Percentiles rank a stretch among this genome's conserved stretches.
Evolutionary conservation across 2,888 invertebrate species (phyloP).

Genomic region (Rhimphoctona megacephalus): DNA sequence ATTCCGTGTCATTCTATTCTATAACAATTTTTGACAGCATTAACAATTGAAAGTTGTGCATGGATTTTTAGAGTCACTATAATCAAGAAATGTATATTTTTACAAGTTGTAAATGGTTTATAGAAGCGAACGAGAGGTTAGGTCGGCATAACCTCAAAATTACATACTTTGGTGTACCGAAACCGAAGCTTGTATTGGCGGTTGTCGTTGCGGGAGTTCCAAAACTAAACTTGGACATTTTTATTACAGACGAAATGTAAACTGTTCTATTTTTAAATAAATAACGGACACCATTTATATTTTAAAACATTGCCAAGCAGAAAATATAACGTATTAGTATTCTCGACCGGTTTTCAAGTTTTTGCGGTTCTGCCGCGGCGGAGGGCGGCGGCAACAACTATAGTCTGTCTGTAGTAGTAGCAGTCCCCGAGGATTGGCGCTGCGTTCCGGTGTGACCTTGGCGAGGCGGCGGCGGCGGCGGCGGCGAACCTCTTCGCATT

Average conservation of each 20-base stretch:
- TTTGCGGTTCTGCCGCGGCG: conserved; percentile 38
- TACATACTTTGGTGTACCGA: conserved; percentile 78
- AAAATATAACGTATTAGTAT: background rate
- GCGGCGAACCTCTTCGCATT: no score
- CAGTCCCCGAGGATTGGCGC: background rate
- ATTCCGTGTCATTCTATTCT: no score
- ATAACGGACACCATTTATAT: conserved; percentile 1
- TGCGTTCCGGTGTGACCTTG: background rate
- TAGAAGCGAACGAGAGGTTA: conserved; percentile 54
- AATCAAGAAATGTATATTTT: background rate
- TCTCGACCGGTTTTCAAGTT: conserved; percentile 35
- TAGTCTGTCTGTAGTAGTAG: background rate
- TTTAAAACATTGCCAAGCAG: conserved; percentile 37
- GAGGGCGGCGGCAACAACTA: background rate
- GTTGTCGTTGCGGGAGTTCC: conserved; percentile 77
- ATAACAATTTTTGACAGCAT: no score
- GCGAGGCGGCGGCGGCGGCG: background rate
- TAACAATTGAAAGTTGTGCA: no score
- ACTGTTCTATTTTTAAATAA: conserved; percentile 17
- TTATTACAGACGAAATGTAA: conserved; percentile 15
- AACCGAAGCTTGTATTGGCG: conserved; percentile 75
- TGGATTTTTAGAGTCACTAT: no score
- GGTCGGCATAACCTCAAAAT: conserved; percentile 63
- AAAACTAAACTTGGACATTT: conserved; percentile 79
- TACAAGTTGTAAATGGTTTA: background rate